Base-by-base conservation (phyloP, 2,797 vertebrate genomes). In the Thunnus albacares region DNA sequence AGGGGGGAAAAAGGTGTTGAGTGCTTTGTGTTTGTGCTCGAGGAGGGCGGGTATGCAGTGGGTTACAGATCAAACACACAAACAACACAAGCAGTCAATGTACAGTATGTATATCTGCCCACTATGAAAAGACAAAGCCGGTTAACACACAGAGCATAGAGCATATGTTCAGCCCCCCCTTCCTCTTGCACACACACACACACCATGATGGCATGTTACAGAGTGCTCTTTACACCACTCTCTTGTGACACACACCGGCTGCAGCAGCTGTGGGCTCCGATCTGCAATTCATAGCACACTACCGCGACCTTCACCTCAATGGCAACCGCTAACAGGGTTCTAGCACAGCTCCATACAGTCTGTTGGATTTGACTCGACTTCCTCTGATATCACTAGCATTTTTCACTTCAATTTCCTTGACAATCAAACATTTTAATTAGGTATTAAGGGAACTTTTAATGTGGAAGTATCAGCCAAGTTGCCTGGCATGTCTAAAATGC, bases 261-360 rank as follows among this genome's bases (percentile, higher is more conserved):
- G 66, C 71, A 81, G 84, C 88, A 85, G 86, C 88, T 85, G 84
- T 53, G 59, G n/a, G 56, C 51, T 13, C 28, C 60, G 4, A 82
- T 90, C 80, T 89, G 81, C 84, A 86, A 67, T 85, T 90, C 88
- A 87, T 77, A 81, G 61, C 65, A 67, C 67, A 49, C 56, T n/a
- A 28, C 51, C 12, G 3, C 75, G 78, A 90, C 91, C 81, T 92
- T 93, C 84, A 88, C 80, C 79, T 86, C 79, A 68, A 28, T 47
- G 79, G 77, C 75, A 77, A 58, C 56, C 71, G 66, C 69, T 72
- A 13, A 30, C 76, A 71, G 60, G 66, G 47, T 66, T 68, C 69
- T 8, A 17, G 43, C 33, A 45, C 58, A 59, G 75, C 53, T 79
- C 38, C 13, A 2, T 17, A 45, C 52, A 33, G 58, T 30, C n/a